Base-by-base conservation (phyloP, 2,888 invertebrate genomes). In the Eurytoma californica region DNA sequence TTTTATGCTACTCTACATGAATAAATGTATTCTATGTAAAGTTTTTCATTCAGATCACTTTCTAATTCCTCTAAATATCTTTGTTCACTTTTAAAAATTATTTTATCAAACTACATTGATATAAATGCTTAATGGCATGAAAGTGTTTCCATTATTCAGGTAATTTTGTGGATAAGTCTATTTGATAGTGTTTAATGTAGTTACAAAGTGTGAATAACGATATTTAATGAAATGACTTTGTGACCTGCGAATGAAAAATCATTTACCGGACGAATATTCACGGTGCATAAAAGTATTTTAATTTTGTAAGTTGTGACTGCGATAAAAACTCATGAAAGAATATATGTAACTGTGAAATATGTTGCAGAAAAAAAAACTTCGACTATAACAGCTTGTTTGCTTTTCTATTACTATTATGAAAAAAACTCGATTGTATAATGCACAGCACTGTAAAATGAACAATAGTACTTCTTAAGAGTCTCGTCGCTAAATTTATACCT, bases 291-390 rank as follows among this genome's bases (percentile, higher is more conserved):
- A 70, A 75, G 79, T 75, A 75, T 74, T 70, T 57, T 79, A 60
- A 74, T 79, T 79, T 72, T 80, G 72, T 80, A 80, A 72, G 80
- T 76, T 75, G 53, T 75, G 66, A 79, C 66, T 75, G 74, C 66
- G 67, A 74, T 57, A 57, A 24, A 68, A 63, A 16, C 49, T 39
- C 13, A 61, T 70, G 28, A 72, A 68, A 61, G 51, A 49, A 72
- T 70, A 66, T 73, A 16, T 69, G 58, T 67, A 63, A 58, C 73
- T 73, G 67, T 73, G 55, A 67, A 57, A 51, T 76, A n/a, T 13
- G 20, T 75, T 75, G 68, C 72, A 72, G 53, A 58, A 65, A 69
- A 57, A 69, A 61, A 66, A 13, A 39, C 70, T 57, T 72, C 20
- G 30, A 53, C 13, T 51, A 20, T 68, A 79, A 66, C 20, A 61